A percentile compares a stretch with the other conserved stretches of the same genome.
phyloP scores from a whole-genome alignment of 2,888 invertebrate genomes.

The Watsonalla binaria region DNA sequence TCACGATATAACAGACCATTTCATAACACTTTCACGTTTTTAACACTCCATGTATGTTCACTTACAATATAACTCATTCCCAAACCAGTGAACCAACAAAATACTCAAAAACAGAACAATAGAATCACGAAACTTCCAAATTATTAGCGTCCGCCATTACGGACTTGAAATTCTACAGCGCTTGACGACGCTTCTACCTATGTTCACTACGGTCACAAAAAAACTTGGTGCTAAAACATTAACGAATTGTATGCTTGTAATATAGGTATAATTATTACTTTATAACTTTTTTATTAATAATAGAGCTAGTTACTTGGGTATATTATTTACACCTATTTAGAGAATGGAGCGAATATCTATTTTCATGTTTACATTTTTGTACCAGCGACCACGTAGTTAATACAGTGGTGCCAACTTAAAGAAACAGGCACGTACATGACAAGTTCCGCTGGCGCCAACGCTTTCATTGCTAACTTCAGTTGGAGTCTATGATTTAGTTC shows the following conservation, averaged over 20 bases:
- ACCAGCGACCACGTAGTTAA: constrained; percentile 73
- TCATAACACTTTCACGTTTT: constrained; percentile 71
- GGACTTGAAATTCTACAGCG: constrained; percentile 72
- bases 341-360: constrained; percentile 46
- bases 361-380: constrained; percentile 74
- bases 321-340: constrained; percentile 22
- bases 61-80: constrained; percentile 62
- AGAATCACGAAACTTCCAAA: constrained; percentile 77
- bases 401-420: constrained; percentile 57
- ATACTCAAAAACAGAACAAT: constrained; percentile 72
- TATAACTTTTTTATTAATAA: constrained; percentile 12
- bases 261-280: constrained; percentile 6
- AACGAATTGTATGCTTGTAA: not conserved
- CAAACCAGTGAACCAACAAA: constrained; percentile 46
- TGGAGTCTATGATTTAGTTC: not conserved
- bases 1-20: constrained; percentile 72
- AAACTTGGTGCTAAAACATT: constrained; percentile 39
- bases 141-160: constrained; percentile 79
- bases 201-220: constrained; percentile 71
- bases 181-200: constrained; percentile 76
- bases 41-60: constrained; percentile 58
- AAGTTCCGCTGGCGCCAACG: constrained; percentile 72
- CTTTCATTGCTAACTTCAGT: constrained; percentile 44
- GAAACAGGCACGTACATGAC: constrained; percentile 23
- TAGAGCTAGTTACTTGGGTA: constrained; percentile 9